Evolutionary conservation across 2,113 vertebrate species (phyloP), one percentile per base, ranked within the genome.

Genomic region (Muscicapa adusta): DNA sequence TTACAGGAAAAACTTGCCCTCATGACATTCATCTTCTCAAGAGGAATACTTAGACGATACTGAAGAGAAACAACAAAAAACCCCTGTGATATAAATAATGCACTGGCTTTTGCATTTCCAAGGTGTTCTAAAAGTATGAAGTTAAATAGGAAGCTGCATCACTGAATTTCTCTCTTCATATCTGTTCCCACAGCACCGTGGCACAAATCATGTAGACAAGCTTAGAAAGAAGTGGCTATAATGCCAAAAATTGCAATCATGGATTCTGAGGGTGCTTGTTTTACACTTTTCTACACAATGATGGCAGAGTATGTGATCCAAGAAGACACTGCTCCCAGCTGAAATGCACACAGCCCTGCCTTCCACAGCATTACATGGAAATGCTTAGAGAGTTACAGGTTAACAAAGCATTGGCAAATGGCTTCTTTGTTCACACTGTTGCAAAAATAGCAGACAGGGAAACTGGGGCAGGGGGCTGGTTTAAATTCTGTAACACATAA

Each of bases 261-360:
- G 58, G 89, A 18, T 93, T 97, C 85, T 88, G 96, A 88, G 92
- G 90, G 89, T 90, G 85, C 92, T 95, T 97, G 96, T 96, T 96
- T 90, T 97, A 97, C 96, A 96, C 91, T 96, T 96, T 96, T 91
- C 95, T 93, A 96, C 90, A 81, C 95, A 92, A 70, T 93, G 91
- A 94, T 66, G 91, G 75, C 68, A 61, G 62, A 89, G 85, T 71
- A 73, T 91, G 78, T 95, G 95, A 97, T 96, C 63, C 76, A 93
- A 80, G 67, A n/a, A 95, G 94, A 95, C 94, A 57, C 63, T 68
- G 95, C 94, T 97, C 85, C 93, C 83, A 96, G 94, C 91, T 96
- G 97, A 93, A 96, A 94, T 53, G 34, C 66, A 29, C 58, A 79
- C 53, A 77, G 14, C 66, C 29, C 77, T 71, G 54, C 17, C 2